Evolutionary conservation across 2,113 vertebrate genomes (phyloP).

Genomic region (Romanogobio albipinnatus): DNA sequence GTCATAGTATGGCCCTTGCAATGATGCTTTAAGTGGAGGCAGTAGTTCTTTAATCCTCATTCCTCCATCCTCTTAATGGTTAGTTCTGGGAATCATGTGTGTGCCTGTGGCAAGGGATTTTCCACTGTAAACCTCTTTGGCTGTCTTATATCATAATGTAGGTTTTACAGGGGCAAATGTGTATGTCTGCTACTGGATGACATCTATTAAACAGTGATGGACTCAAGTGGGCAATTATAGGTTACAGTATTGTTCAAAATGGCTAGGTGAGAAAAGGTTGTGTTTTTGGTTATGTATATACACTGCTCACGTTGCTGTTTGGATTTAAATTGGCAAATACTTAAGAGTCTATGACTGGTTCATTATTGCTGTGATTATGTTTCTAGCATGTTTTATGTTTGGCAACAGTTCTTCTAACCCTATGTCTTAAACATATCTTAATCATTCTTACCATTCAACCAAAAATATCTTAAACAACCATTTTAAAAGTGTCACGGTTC

Average conservation of each 20-base stretch:
- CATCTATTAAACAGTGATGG: slow-evolving; percentile 37
- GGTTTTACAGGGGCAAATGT: background rate
- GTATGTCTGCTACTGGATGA: slow-evolving; percentile 1
- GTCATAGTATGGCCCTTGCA: slow-evolving; percentile 6
- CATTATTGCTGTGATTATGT: too few species aligned
- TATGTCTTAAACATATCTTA: too few species aligned
- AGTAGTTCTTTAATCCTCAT: slow-evolving; percentile 38
- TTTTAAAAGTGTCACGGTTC: too few species aligned
- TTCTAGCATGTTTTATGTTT: too few species aligned
- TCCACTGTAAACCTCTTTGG: slow-evolving; percentile 50
- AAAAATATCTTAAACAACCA: too few species aligned
- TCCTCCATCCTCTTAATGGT: slow-evolving; percentile 35
- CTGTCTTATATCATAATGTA: slow-evolving; percentile 33
- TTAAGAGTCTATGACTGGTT: too few species aligned
- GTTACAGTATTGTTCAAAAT: slow-evolving; percentile 14
- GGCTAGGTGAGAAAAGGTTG: background rate
- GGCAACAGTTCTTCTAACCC: too few species aligned
- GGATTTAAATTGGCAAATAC: too few species aligned
- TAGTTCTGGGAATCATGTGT: slow-evolving; percentile 36
- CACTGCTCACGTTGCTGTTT: too few species aligned
- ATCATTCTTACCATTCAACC: too few species aligned
- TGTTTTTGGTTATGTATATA: background rate
- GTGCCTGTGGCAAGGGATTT: slow-evolving; percentile 37
- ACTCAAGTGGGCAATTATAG: slow-evolving; percentile 38
- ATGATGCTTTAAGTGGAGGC: slow-evolving; percentile 3